Conservation (phyloP, 53 echinoderm and acorn worm species). For the Crossaster papposus region DNA sequence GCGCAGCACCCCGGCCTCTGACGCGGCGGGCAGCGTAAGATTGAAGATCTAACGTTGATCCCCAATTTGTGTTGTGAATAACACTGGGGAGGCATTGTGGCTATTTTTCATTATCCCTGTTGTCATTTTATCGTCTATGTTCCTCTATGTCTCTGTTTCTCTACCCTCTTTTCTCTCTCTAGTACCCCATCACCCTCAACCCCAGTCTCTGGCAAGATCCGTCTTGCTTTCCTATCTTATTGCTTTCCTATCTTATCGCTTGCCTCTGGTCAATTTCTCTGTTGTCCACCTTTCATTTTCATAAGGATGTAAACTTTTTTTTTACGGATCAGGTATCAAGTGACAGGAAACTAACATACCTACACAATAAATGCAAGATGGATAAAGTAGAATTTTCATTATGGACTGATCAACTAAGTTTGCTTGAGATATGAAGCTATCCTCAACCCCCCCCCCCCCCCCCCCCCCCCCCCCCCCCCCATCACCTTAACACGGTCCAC, state of each 20-base stretch:
- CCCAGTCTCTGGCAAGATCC: not conserved
- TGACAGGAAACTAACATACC: too few species aligned
- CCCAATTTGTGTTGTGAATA: constrained; percentile 62
- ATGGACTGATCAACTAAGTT: not conserved
- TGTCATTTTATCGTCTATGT: not conserved
- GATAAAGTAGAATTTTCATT: not conserved
- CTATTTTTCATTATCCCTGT: constrained; percentile 10
- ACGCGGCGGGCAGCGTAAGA: constrained; percentile 19
- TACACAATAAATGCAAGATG: not conserved
- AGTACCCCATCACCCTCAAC: not conserved
- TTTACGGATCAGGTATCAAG: not conserved
- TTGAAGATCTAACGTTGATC: constrained; percentile 52
- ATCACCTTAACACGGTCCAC: too few species aligned
- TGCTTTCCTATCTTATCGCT: constrained; percentile 16
- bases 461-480: not conserved
- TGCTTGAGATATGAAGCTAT: not conserved
- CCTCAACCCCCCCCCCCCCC: not conserved
- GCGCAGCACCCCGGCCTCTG: not conserved
- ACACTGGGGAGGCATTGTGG: constrained; percentile 10
- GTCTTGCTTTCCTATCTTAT: constrained; percentile 8
- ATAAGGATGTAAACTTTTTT: not conserved
- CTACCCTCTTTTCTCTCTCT: not conserved
- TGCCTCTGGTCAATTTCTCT: not conserved
- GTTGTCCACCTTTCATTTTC: not conserved
- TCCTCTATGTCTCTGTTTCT: not conserved